Conservation (phyloP, 2,797 vertebrate genomes). For the Neosilurus mollespiculum region DNA sequence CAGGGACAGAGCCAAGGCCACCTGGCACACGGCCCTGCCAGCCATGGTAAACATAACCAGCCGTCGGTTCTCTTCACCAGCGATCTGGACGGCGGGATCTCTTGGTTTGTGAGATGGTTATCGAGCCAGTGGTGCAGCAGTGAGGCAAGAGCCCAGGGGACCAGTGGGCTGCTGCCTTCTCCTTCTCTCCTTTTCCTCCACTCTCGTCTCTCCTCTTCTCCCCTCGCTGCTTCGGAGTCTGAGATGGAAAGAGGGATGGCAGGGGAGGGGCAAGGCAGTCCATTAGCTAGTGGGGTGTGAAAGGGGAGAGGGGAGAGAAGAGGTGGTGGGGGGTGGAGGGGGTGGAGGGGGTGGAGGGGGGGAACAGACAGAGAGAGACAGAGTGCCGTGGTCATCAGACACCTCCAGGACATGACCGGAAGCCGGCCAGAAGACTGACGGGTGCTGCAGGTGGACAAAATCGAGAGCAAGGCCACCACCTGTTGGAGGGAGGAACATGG, state of each 20-base stretch:
- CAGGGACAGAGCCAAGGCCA: constrained; percentile 59
- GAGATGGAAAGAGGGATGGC: constrained; percentile 71
- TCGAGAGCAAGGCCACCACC: constrained; percentile 38
- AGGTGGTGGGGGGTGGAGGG: constrained; percentile 12
- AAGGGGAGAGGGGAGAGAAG: constrained; percentile 37
- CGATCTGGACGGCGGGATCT: constrained; percentile 19
- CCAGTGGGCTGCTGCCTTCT: constrained; percentile 70
- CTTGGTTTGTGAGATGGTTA: constrained; percentile 63
- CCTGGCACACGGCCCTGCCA: constrained; percentile 45
- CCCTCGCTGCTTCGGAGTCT: constrained; percentile 65
- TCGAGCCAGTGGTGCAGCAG: constrained; percentile 71
- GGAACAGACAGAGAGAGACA: constrained; percentile 9
- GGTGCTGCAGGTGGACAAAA: constrained; percentile 40
- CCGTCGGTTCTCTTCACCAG: constrained; percentile 28
- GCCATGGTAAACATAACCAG: constrained; percentile 62
- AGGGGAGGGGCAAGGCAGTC: constrained; percentile 69
- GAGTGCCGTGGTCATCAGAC: constrained; percentile 72
- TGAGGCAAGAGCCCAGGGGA: constrained; percentile 73
- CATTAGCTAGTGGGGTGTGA: constrained; percentile 59
- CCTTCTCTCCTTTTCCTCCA: constrained; percentile 67
- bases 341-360: not conserved
- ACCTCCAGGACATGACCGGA: constrained; percentile 61
- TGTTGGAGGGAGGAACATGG: constrained; percentile 40
- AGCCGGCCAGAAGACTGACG: not conserved
- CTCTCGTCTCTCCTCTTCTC: constrained; percentile 64